Base-by-base conservation (phyloP, 2,113 vertebrate genomes). In the Thamnaconus septentrionalis region DNA sequence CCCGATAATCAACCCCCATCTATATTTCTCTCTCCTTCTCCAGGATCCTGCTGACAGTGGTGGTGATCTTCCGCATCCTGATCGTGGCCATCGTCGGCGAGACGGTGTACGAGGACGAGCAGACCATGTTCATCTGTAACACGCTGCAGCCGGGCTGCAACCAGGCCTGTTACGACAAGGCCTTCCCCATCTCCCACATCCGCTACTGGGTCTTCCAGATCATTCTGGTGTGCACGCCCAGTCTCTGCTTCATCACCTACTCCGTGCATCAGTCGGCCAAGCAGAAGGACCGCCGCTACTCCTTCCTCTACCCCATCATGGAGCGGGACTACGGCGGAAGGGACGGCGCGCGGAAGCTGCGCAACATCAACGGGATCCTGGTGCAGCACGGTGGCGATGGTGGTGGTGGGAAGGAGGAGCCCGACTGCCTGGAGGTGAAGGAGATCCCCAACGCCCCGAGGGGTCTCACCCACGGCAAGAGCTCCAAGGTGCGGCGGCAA, bases 131-230 rank as follows among this genome's bases (percentile, higher is more conserved):
- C 82, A 90, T 91, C 76, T 96, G 94, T 55, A 96, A 96, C 91
- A 96, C 94, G 0, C 90, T 95, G 42, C 94, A 96, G 81, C 94
- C 94, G 0, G 94, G 94, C 55, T 95, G 94, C 83, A 94, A 94
- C 89, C 94, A 96, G 88, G 94, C 94, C 6, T 96, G 94, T 85
- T 96, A 96, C 1, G 94, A 96, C 88, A 90, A 92, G 6, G 94
- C 94, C 77, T 96, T 96, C 77, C 94, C 94, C 73, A 95, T 96
- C 75, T 95, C 94, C 0, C 94, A 96, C 91, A 96, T 96, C 84
- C 93, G 94, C 8, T 96, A 95, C 90, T 96, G 94, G 94, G 94
- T 96, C 50, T 95, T 96, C 81, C 94, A 96, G 89, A 96, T 96
- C 87, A 95, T 96, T 62, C 87, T 96, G 83, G 94, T 96, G 5